These are phyloP conservation scores for Muscicapa striata DNA, from an alignment of 2,797 vertebrate genomes.

Conservation along the genomic window DNA sequence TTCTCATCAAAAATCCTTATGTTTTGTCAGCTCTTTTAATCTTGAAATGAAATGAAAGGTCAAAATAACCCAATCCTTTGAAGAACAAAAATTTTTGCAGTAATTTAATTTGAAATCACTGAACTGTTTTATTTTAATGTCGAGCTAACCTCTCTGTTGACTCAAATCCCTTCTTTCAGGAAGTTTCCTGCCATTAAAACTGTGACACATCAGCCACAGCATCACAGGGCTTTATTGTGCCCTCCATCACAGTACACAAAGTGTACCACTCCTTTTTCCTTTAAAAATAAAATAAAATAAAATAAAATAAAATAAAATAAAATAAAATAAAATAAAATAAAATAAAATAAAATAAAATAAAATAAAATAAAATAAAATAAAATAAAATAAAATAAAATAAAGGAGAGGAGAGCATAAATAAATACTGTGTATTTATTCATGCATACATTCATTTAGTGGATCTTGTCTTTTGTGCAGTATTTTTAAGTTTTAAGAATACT, in stretches of 20 bases:
- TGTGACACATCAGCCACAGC: not conserved
- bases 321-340: no score
- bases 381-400: no score
- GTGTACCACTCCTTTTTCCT: no score
- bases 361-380: no score
- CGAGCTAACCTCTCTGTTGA: not conserved
- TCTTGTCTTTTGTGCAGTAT: not conserved
- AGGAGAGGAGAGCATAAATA: not conserved
- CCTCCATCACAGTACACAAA: not conserved
- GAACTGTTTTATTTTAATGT: not conserved
- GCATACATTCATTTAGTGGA: not conserved
- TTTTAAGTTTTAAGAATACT: not conserved
- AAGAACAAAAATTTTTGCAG: not conserved
- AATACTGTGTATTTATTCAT: not conserved
- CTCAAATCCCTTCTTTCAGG: not conserved
- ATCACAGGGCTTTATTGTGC: not conserved
- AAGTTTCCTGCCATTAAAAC: not conserved
- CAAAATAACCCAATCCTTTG: not conserved
- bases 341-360: no score
- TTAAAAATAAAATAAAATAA: no score
- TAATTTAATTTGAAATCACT: not conserved
- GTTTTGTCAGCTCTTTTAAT: slow-evolving; percentile 23
- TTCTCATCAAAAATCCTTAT: not conserved
- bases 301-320: no score
- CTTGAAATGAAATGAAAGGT: slow-evolving; percentile 12